These are phyloP conservation scores for Chrysina gloriosa DNA, from an alignment of 2,888 invertebrate species.

Conservation along the genomic window DNA sequence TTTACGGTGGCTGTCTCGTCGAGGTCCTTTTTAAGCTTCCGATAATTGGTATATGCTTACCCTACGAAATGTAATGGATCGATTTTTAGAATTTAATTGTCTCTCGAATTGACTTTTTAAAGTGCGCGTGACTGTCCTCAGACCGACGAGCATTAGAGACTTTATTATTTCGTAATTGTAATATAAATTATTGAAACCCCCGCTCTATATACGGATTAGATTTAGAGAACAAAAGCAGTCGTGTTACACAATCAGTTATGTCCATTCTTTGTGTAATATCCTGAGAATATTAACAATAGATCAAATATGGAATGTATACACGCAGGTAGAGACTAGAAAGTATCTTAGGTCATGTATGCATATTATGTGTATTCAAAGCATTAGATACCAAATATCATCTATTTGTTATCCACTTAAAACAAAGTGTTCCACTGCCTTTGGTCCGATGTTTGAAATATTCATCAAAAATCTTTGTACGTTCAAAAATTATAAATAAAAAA, in stretches of 20 bases:
- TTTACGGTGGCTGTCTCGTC: neutral
- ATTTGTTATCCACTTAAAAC: slow-evolving; percentile 41
- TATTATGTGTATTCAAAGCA: slow-evolving; percentile 36
- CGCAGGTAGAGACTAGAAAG: slow-evolving; percentile 38
- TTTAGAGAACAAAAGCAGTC: slow-evolving; percentile 10
- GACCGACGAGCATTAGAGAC: too few relatives aligned
- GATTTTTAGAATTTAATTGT: neutral
- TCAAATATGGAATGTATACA: slow-evolving; percentile 41
- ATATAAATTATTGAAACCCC: neutral
- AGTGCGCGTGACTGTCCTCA: too few relatives aligned
- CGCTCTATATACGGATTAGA: neutral
- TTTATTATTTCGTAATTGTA: too few relatives aligned
- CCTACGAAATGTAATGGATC: neutral
- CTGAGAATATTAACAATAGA: slow-evolving; percentile 40
- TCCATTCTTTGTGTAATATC: slow-evolving; percentile 26
- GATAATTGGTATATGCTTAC: neutral
- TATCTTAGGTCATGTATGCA: slow-evolving; percentile 41
- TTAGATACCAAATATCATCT: slow-evolving; percentile 40
- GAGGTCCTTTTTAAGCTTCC: neutral
- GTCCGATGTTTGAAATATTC: slow-evolving; percentile 38
- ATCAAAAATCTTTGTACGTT: slow-evolving; percentile 39
- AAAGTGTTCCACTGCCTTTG: slow-evolving; percentile 34
- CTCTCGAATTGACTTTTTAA: too few relatives aligned
- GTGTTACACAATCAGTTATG: slow-evolving; percentile 23
- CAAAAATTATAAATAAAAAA: slow-evolving; percentile 33